Conservation (phyloP, 2,888 invertebrate genomes). For the Trisateles emortualis region DNA sequence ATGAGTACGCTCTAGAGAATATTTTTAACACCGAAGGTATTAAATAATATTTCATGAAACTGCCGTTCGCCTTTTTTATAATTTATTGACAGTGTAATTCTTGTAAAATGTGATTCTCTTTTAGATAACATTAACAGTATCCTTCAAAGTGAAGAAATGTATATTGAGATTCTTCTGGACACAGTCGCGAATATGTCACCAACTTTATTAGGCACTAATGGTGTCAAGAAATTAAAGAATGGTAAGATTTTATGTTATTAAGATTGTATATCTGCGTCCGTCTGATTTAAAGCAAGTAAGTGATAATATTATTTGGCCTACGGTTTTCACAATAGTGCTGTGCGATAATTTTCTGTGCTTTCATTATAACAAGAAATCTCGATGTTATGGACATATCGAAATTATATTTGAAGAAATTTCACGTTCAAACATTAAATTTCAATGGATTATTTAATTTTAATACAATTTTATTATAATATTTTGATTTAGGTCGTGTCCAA, state of each 20-base stretch:
- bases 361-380: too few relatives aligned
- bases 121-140: slow-evolving; percentile 88
- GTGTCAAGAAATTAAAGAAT: slow-evolving; percentile 87
- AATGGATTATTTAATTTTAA: too few relatives aligned
- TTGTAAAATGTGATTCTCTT: background rate
- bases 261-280: too few relatives aligned
- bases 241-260: slow-evolving; percentile 64
- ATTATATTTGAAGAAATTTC: too few relatives aligned
- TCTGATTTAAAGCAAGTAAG: too few relatives aligned
- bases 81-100: background rate
- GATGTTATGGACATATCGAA: too few relatives aligned
- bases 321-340: too few relatives aligned
- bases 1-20: slow-evolving; percentile 73
- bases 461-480: background rate
- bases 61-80: background rate
- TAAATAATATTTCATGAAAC: background rate
- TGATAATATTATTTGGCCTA: too few relatives aligned
- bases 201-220: slow-evolving; percentile 87
- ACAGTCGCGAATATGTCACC: slow-evolving; percentile 87
- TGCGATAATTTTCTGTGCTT: too few relatives aligned
- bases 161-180: slow-evolving; percentile 88
- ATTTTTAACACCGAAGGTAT: slow-evolving; percentile 75
- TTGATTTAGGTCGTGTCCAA: slow-evolving; percentile 85
- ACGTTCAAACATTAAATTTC: too few relatives aligned
- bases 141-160: slow-evolving; percentile 89